Base-by-base conservation (phyloP, 2,113 vertebrate genomes). In the Psephotus haematonotus region DNA sequence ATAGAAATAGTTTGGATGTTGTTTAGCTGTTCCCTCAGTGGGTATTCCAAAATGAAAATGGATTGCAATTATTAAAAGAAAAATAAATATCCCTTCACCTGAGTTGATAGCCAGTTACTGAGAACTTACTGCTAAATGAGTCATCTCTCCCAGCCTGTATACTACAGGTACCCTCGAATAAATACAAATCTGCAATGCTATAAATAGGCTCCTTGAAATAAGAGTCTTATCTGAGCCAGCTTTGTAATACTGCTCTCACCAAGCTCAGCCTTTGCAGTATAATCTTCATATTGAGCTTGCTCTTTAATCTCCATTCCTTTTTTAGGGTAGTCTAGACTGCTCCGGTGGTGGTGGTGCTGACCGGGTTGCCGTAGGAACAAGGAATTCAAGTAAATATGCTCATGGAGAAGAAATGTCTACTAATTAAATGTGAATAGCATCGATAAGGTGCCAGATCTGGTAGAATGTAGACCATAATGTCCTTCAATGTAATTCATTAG, bases 281-380 rank as follows among this genome's bases (percentile, higher is more conserved):
- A 91, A 97, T 98, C 97, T 97, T 94, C 94, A 97, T 97, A 97
- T 85, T 85, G 98, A 98, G 98, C 97, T 97, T 97, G 97, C 98
- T 99, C 98, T 98, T 99, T 99, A 98, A 99, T 99, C 98, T 98
- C 98, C 96, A 92, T 97, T 97, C 96, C 98, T 97, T 84, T 93
- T 82, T 96, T 83, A 94, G 97, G 98, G 65, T 92, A 88, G 96
- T 93, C 98, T 93, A 95, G 97, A 95, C 98, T 95, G 95, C 53
- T 97, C 98, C 76, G 55, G 94, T 71, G 95, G 97, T 96, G 89
- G 97, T 97, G 98, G 97, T 98, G 97, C 98, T 98, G 98, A 93
- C 97, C 95, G 98, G 96, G 99, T 99, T 99, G 98, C 98, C 98
- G 98, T 99, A 98, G 99, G 98, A 98, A 99, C 98, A 87, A 97